Evolutionary conservation across 2,113 vertebrate genomes (phyloP), one percentile per base, ranked within the genome.

Genomic region (Oryzias javanicus): DNA sequence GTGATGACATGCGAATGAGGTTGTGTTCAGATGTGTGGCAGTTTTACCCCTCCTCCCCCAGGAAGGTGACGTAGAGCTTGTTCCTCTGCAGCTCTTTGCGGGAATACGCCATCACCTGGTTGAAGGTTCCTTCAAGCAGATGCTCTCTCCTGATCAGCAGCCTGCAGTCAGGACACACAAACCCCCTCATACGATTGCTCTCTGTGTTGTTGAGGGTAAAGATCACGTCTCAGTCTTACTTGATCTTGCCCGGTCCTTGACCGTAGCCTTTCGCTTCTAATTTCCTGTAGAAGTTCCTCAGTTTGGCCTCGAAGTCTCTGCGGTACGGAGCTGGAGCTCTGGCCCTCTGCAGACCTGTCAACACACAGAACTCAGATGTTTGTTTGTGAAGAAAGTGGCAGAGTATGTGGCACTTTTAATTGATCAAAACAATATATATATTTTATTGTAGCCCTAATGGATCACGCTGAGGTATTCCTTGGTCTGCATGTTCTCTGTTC

Each of bases 221-320:
- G 8, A 19, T 19, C 16, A 44, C 22, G 35, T 1, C 3, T 14
- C 20, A 20, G 55, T 47, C 96, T 94, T 88, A 99, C 97, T 98
- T 98, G 78, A 97, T 98, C 91, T 98, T 99, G 52, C 96, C 97
- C 22, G 97, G 97, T 55, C 97, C 97, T 79, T 98, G 97, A 18
- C 96, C 97, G 72, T 96, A 99, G 51, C 97, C 97, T 91, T 99
- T 99, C 76, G 95, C 96, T 90, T 98, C 97, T 69, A 99, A 87
- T 85, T 99, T 99, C 84, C 97, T 91, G 85, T 98, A 99, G 88
- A 99, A 98, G 85, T 98, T 99, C 72, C 97, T 92, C 29, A 99
- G 92, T 84, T 99, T 99, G 76, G 97, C 96, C 82, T 99, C 97
- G 40, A 99, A 99, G 87, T 99, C 97, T 89, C 97, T 94, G 75